phyloP scores from a whole-genome alignment of 2,797 vertebrate genomes.

The Prunella strophiata region DNA sequence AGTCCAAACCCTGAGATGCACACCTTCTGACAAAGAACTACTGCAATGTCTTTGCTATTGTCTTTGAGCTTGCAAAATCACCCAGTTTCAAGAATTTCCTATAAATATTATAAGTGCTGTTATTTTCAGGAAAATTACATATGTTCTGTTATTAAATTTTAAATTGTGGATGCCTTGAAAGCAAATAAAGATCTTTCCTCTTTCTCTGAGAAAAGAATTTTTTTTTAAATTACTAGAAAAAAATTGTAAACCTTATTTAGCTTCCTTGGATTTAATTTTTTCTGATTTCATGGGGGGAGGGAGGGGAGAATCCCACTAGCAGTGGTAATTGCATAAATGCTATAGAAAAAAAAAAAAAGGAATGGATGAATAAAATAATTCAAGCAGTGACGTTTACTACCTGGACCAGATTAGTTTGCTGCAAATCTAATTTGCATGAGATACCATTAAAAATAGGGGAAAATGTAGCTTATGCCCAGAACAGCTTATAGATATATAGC shows the following conservation, averaged over 20 bases:
- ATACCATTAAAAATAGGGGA: slow-evolving; percentile 27
- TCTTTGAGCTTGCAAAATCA: slow-evolving; percentile 1
- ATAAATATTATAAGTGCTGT: neutral
- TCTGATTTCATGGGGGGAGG: slow-evolving; percentile 67
- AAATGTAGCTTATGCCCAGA: slow-evolving; percentile 30
- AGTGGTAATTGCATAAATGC: slow-evolving; percentile 62
- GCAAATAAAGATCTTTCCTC: neutral
- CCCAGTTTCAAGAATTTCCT: neutral
- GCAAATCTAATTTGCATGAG: slow-evolving; percentile 56
- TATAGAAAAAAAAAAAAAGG: slow-evolving; percentile 11
- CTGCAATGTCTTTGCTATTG: neutral
- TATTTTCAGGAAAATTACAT: neutral
- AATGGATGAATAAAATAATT: slow-evolving; percentile 61
- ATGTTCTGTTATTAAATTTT: neutral
- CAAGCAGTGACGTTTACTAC: slow-evolving; percentile 64
- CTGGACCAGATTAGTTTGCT: slow-evolving; percentile 52
- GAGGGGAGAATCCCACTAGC: slow-evolving; percentile 31
- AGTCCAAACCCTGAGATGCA: neutral
- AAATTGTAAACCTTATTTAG: slow-evolving; percentile 30
- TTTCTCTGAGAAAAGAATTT: neutral
- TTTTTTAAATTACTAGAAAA: neutral
- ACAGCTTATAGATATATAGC: neutral
- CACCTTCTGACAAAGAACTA: neutral
- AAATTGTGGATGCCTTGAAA: neutral
- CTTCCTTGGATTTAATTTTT: slow-evolving; percentile 64